phyloP scores from a whole-genome alignment of 2,888 invertebrate species.

The Nemotelus nigrinus region DNA sequence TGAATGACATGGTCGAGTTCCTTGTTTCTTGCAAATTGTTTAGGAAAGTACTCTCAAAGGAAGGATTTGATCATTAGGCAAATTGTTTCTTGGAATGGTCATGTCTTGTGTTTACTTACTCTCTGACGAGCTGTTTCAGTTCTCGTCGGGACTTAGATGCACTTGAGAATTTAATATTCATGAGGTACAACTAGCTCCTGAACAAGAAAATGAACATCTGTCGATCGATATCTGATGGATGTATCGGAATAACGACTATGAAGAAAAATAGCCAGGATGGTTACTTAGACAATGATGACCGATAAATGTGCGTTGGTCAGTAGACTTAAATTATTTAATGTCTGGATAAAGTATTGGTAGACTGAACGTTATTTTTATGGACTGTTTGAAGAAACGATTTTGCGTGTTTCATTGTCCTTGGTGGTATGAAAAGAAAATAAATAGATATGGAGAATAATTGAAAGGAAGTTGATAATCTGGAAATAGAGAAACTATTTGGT shows the following conservation, averaged over 20 bases:
- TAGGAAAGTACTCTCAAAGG: neutral
- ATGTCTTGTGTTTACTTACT: slow-evolving; percentile 8
- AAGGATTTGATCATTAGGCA: slow-evolving; percentile 27
- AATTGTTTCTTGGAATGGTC: slow-evolving; percentile 21
- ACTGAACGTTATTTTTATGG: too few species aligned
- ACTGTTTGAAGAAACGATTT: too few species aligned
- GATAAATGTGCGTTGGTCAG: too few species aligned
- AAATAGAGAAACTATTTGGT: too few species aligned
- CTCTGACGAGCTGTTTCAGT: neutral
- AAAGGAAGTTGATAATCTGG: too few species aligned
- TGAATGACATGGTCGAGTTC: too few species aligned
- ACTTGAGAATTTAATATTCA: neutral
- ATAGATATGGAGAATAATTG: too few species aligned
- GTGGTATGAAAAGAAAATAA: too few species aligned
- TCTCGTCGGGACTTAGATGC: neutral
- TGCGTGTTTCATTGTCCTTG: too few species aligned
- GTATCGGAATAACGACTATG: neutral
- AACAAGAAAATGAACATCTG: neutral
- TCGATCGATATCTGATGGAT: neutral
- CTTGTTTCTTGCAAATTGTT: slow-evolving; percentile 9
- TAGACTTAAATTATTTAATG: too few species aligned
- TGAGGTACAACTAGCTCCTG: neutral
- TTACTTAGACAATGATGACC: too few species aligned
- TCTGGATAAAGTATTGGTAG: too few species aligned
- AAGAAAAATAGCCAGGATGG: neutral